phyloP scores from a whole-genome alignment of 2,888 invertebrate genomes.

The Xylocampa areola region DNA sequence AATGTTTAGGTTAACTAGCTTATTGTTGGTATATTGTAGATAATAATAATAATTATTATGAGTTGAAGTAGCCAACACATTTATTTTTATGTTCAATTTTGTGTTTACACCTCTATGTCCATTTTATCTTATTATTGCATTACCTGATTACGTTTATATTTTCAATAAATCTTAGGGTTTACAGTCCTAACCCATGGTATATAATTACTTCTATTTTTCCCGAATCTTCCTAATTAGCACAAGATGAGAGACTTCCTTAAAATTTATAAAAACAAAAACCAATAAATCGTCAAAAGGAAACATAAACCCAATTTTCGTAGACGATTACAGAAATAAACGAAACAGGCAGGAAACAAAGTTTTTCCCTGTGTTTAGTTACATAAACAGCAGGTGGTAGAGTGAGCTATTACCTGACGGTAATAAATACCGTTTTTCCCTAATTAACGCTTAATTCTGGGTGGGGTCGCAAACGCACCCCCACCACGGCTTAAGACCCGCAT shows the following conservation, averaged over 20 bases:
- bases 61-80: background rate
- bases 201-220: too few relatives aligned
- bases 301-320: slow-evolving; percentile 45
- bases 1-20: slow-evolving; percentile 71
- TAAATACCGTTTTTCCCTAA: slow-evolving; percentile 89
- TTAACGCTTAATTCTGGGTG: slow-evolving; percentile 83
- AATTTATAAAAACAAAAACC: slow-evolving; percentile 1
- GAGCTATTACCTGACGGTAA: slow-evolving; percentile 77
- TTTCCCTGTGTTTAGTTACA: slow-evolving; percentile 62
- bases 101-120: too few relatives aligned
- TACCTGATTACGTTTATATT: too few relatives aligned
- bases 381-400: slow-evolving; percentile 74
- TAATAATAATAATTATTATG: slow-evolving; percentile 8
- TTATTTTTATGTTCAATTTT: background rate
- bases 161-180: too few relatives aligned
- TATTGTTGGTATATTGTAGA: slow-evolving; percentile 19
- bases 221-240: too few relatives aligned
- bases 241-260: too few relatives aligned
- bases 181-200: too few relatives aligned
- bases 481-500: slow-evolving; percentile 46
- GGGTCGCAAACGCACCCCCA: slow-evolving; percentile 57
- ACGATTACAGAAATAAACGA: slow-evolving; percentile 44
- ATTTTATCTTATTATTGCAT: too few relatives aligned
- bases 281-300: slow-evolving; percentile 23
- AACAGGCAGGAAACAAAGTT: slow-evolving; percentile 48